A percentile compares a stretch with the other conserved stretches of the same genome.
Conservation (phyloP, 1,140 invertebrate species). For the Cecropterus lyciades region DNA sequence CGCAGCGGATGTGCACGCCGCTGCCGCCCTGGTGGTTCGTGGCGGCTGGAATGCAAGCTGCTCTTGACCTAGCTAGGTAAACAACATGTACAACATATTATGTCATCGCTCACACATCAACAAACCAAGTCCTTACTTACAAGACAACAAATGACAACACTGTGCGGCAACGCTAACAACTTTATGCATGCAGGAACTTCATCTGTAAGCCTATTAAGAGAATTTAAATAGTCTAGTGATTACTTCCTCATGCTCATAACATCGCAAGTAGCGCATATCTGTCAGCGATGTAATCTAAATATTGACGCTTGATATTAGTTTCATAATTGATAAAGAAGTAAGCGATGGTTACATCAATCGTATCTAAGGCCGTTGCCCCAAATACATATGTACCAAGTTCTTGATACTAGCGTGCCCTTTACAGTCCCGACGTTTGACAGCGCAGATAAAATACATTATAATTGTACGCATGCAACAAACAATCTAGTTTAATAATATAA, state of each 20-base stretch:
- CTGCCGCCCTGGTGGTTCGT: slow-evolving; percentile 73
- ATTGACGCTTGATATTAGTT: slow-evolving; percentile 7
- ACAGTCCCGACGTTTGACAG: not conserved
- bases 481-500: not conserved
- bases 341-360: slow-evolving; percentile 26
- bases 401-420: not conserved
- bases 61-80: slow-evolving; percentile 82
- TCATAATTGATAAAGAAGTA: slow-evolving; percentile 12
- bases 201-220: not conserved
- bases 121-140: not conserved
- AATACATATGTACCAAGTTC: slow-evolving; percentile 28
- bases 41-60: slow-evolving; percentile 80
- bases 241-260: slow-evolving; percentile 14
- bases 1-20: slow-evolving; percentile 80
- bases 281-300: slow-evolving; percentile 12
- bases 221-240: slow-evolving; percentile 1
- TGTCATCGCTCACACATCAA: slow-evolving; percentile 2
- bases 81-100: slow-evolving; percentile 28
- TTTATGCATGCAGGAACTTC: too few species aligned
- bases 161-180: too few species aligned
- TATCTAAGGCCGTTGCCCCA: slow-evolving; percentile 37
- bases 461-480: slow-evolving; percentile 2
- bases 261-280: not conserved
- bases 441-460: slow-evolving; percentile 1
- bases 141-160: not conserved